Percentiles rank a stretch among this genome's conserved stretches.
These are phyloP conservation scores for Melanerpes formicivorus DNA, from an alignment of 2,113 vertebrate genomes.

Conservation along the genomic window DNA sequence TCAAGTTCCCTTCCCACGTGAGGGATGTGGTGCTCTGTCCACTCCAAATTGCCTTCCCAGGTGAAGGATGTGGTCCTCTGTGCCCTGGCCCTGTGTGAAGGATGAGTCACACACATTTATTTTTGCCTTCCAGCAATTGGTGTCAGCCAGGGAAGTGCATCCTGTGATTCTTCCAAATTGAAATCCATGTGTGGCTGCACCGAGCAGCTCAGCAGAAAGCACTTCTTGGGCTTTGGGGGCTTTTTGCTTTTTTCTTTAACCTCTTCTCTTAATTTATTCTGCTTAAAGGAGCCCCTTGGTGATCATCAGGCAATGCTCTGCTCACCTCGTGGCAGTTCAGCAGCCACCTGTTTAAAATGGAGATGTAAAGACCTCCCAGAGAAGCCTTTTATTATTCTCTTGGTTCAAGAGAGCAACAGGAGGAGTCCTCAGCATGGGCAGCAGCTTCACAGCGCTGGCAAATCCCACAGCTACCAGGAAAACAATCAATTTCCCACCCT, in stretches of 20 bases:
- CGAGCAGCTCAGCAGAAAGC: not conserved
- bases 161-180: not conserved
- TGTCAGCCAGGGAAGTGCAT: not conserved
- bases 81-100: not conserved
- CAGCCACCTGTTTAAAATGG: not conserved
- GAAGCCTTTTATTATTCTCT: slow-evolving; percentile 5
- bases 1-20: not conserved
- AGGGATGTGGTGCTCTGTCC: not conserved
- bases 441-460: not conserved
- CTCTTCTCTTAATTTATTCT: not conserved
- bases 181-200: not conserved
- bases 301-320: not conserved
- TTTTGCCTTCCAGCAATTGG: slow-evolving; percentile 4
- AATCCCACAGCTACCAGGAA: slow-evolving; percentile 36
- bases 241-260: not conserved
- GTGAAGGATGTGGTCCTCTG: not conserved
- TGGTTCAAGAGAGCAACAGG: not conserved
- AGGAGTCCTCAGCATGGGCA: slow-evolving; percentile 21
- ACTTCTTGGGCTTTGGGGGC: not conserved
- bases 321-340: not conserved
- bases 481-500: slow-evolving; percentile 21
- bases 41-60: not conserved
- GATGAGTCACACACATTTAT: not conserved
- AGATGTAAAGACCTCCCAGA: not conserved
- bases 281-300: not conserved